phyloP scores from a whole-genome alignment of 2,888 invertebrate genomes.

The Habrosyne pyritoides region DNA sequence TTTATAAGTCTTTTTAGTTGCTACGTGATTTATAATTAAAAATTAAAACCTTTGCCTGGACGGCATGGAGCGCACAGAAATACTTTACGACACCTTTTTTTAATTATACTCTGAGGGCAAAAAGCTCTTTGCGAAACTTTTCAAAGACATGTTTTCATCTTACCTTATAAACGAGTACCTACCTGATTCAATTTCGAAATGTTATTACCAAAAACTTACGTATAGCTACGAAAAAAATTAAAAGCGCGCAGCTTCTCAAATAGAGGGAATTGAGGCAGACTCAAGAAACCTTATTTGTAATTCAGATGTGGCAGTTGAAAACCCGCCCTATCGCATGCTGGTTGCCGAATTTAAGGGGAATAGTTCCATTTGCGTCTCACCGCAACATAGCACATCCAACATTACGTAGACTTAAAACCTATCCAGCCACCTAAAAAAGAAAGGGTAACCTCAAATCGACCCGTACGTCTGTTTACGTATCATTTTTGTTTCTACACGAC shows the following conservation, averaged over 20 bases:
- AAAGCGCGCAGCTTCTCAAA: constrained; percentile 23
- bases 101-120: constrained; percentile 28
- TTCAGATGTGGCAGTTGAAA: constrained; percentile 48
- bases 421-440: constrained; percentile 26
- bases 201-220: constrained; percentile 27
- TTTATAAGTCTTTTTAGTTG: neutral
- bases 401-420: constrained; percentile 19
- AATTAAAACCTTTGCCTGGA: neutral
- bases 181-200: constrained; percentile 38
- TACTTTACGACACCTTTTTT: constrained; percentile 21
- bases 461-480: constrained; percentile 20
- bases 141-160: constrained; percentile 32
- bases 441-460: constrained; percentile 23
- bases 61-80: constrained; percentile 22
- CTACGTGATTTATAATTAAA: neutral
- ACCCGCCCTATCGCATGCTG: constrained; percentile 20
- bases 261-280: constrained; percentile 21
- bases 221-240: constrained; percentile 32
- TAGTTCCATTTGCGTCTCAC: constrained; percentile 20
- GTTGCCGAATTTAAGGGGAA: constrained; percentile 30
- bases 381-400: constrained; percentile 23
- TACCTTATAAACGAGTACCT: constrained; percentile 16
- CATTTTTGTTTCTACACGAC: neutral
- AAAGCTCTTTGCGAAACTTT: constrained; percentile 22
- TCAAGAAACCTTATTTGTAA: constrained; percentile 50